Conservation (phyloP, 2,797 vertebrate species). For the Molossus alvarezi region DNA sequence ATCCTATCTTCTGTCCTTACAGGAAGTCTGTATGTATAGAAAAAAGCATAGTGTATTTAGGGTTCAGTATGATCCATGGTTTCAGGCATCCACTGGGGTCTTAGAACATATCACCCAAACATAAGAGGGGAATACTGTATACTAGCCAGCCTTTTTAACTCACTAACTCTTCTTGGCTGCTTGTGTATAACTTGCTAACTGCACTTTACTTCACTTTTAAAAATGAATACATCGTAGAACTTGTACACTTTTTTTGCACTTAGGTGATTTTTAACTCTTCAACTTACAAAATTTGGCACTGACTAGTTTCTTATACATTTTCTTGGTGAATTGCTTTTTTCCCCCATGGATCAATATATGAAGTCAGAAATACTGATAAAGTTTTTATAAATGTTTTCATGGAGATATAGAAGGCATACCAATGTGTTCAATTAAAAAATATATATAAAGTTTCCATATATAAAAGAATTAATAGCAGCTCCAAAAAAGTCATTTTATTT, state of each 20-base stretch:
- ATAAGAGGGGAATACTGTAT: neutral
- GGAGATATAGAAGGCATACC: slow-evolving; percentile 51
- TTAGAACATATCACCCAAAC: neutral
- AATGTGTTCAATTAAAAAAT: slow-evolving; percentile 62
- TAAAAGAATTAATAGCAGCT: neutral
- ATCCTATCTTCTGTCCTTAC: too few relatives aligned
- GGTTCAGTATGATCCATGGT: neutral
- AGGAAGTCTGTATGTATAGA: neutral
- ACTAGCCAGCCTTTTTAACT: neutral
- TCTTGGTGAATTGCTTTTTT: neutral
- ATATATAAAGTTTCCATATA: slow-evolving; percentile 16
- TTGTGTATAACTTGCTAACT: slow-evolving; percentile 49
- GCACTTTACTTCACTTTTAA: slow-evolving; percentile 26
- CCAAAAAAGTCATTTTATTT: neutral
- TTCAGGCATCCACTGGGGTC: neutral
- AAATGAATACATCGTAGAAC: slow-evolving; percentile 51
- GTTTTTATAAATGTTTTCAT: slow-evolving; percentile 41
- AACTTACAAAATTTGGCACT: slow-evolving; percentile 49
- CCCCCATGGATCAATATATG: slow-evolving; percentile 31
- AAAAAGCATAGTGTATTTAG: neutral
- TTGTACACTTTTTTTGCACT: slow-evolving; percentile 54
- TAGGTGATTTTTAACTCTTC: slow-evolving; percentile 63
- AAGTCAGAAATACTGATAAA: slow-evolving; percentile 66
- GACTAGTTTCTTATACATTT: slow-evolving; percentile 68
- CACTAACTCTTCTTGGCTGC: neutral